Evolutionary conservation across 2,797 vertebrate genomes (phyloP).

Genomic region (Triplophysa bombifrons): DNA sequence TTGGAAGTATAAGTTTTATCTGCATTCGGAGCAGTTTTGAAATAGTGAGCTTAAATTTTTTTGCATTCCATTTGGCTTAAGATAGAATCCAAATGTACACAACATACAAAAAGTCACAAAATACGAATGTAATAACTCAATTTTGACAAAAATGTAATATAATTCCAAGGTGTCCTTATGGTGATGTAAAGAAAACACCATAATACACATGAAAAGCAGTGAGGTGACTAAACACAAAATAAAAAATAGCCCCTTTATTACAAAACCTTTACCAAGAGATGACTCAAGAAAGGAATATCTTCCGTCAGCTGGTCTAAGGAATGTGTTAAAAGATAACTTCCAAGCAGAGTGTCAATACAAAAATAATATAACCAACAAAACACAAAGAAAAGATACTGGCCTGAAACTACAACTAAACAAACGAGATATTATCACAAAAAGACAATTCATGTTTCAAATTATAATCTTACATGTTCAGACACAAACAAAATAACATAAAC

Average conservation of each 20-base stretch:
- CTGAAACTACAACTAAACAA: not conserved
- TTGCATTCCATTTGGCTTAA: no score
- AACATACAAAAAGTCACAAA: no score
- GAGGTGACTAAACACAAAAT: not conserved
- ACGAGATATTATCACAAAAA: not conserved
- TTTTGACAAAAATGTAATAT: no score
- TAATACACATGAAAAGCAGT: not conserved
- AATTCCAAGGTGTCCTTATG: no score
- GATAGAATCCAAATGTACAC: no score
- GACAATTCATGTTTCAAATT: not conserved
- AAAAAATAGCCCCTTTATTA: not conserved
- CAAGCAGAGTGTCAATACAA: not conserved
- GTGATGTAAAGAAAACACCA: not conserved
- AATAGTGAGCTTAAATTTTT: no score
- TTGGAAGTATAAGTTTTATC: no score
- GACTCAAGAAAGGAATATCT: not conserved
- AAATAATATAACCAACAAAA: slow-evolving; percentile 4
- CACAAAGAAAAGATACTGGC: not conserved
- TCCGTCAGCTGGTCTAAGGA: slow-evolving; percentile 1
- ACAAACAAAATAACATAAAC: no score
- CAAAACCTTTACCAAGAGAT: slow-evolving; percentile 6
- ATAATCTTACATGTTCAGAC: no score
- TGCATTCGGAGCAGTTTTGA: no score
- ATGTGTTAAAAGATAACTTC: slow-evolving; percentile 8
- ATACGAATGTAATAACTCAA: no score